These are phyloP conservation scores for Bursaphelenchus mucronatus DNA, from an alignment of 1,140 invertebrate species.

Conservation along the genomic window DNA sequence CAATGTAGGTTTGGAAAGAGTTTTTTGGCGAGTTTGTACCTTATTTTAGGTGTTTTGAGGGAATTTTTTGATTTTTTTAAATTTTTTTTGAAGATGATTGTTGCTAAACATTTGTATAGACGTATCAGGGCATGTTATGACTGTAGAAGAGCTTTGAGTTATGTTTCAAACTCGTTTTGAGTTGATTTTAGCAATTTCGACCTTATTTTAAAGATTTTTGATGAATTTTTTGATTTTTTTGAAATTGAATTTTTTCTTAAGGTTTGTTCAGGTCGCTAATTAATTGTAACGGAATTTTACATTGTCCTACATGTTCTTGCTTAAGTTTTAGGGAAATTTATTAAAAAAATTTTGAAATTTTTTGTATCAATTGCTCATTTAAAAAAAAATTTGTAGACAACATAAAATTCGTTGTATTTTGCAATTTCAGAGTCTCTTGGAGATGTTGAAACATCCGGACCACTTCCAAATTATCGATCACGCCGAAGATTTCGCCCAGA, in stretches of 20 bases:
- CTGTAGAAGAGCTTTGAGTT: background rate
- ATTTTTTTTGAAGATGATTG: slow-evolving; percentile 3
- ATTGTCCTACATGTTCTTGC: too few species aligned
- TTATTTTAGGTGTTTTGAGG: slow-evolving; percentile 18
- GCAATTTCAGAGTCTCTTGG: background rate
- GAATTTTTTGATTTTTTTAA: slow-evolving; percentile 12
- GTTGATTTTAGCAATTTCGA: too few species aligned
- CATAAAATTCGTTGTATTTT: too few species aligned
- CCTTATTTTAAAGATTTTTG: too few species aligned
- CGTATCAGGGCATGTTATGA: background rate
- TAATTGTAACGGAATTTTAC: too few species aligned
- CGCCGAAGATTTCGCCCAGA: background rate
- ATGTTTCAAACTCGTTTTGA: background rate
- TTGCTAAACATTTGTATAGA: background rate
- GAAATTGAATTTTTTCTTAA: too few species aligned
- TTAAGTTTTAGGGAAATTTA: too few species aligned
- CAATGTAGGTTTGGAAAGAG: slow-evolving; percentile 11
- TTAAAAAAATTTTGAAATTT: too few species aligned
- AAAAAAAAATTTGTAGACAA: too few species aligned
- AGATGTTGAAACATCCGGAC: background rate
- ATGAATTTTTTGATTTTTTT: too few species aligned
- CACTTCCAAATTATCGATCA: background rate
- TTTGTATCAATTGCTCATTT: too few species aligned
- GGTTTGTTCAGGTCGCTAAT: too few species aligned
- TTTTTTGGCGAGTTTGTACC: slow-evolving; percentile 5